Percentiles rank a stretch among this genome's conserved stretches.
phyloP scores from a whole-genome alignment of 2,888 invertebrate genomes.

The Ligdia adustata region DNA sequence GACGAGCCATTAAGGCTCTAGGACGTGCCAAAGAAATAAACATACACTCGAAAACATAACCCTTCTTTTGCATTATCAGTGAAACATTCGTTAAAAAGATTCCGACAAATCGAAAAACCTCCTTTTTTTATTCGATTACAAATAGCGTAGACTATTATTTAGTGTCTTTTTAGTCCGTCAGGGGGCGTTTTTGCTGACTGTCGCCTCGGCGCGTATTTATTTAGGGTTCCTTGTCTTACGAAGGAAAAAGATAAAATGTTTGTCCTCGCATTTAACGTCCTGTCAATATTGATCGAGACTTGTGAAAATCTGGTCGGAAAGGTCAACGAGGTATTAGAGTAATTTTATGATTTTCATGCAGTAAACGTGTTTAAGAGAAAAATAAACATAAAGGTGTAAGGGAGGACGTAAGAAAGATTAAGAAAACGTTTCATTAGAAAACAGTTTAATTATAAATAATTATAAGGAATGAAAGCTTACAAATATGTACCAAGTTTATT shows the following conservation, averaged over 20 bases:
- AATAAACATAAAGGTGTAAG: too few relatives aligned
- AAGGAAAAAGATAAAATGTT: slow-evolving; percentile 18
- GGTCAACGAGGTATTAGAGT: background rate
- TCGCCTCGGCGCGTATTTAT: slow-evolving; percentile 26
- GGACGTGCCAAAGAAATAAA: too few relatives aligned
- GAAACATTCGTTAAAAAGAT: too few relatives aligned
- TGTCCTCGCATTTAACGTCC: slow-evolving; percentile 9
- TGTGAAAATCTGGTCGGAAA: slow-evolving; percentile 1
- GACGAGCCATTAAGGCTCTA: too few relatives aligned
- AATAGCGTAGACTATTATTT: slow-evolving; percentile 10
- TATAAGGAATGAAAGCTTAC: too few relatives aligned
- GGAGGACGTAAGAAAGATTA: too few relatives aligned
- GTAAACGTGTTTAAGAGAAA: too few relatives aligned
- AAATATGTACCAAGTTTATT: too few relatives aligned
- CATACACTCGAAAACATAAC: too few relatives aligned
- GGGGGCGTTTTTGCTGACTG: slow-evolving; percentile 29
- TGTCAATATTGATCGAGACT: slow-evolving; percentile 8
- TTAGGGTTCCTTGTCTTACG: slow-evolving; percentile 28
- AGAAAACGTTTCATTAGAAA: too few relatives aligned
- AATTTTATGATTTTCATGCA: slow-evolving; percentile 1
- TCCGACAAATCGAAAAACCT: background rate
- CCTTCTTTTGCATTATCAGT: too few relatives aligned
- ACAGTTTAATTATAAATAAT: too few relatives aligned
- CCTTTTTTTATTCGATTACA: background rate
- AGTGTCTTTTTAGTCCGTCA: slow-evolving; percentile 14